Evolutionary conservation across 2,113 vertebrate species (phyloP).

Genomic region (Siphamia tubifer): DNA sequence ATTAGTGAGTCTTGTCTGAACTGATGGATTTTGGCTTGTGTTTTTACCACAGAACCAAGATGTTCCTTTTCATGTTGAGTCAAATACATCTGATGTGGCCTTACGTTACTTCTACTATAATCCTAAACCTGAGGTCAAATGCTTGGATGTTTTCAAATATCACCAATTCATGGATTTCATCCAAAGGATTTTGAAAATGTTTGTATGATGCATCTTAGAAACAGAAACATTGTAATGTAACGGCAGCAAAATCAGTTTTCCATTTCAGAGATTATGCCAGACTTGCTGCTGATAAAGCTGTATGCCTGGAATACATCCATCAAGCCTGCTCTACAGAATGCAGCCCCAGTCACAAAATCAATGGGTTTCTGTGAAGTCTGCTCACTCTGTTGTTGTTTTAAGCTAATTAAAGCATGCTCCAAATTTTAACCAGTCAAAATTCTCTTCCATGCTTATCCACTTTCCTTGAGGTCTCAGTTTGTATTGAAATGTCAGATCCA

Average conservation of each 20-base stretch:
- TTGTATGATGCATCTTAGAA: neutral
- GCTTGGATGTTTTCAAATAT: too few relatives aligned
- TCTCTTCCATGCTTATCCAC: neutral
- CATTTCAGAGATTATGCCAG: conserved; percentile 26
- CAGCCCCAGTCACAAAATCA: conserved; percentile 60
- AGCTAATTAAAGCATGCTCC: conserved; percentile 38
- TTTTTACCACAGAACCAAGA: too few relatives aligned
- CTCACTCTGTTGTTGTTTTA: conserved; percentile 44
- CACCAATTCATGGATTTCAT: neutral
- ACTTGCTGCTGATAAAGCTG: conserved; percentile 62
- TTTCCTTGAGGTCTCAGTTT: neutral
- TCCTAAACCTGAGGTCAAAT: too few relatives aligned
- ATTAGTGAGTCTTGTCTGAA: too few relatives aligned
- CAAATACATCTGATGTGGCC: too few relatives aligned
- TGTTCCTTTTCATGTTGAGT: too few relatives aligned
- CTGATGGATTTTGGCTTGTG: too few relatives aligned
- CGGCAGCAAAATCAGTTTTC: conserved; percentile 33
- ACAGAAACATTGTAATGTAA: conserved; percentile 14
- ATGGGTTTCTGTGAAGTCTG: conserved; percentile 48
- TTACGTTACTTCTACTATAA: too few relatives aligned
- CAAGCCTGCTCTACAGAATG: conserved; percentile 42
- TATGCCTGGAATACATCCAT: conserved; percentile 46
- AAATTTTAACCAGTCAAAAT: neutral
- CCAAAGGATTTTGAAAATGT: neutral
- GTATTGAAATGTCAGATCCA: neutral